These are phyloP conservation scores for Agrilus mali DNA, from an alignment of 2,888 invertebrate species.

Conservation along the genomic window DNA sequence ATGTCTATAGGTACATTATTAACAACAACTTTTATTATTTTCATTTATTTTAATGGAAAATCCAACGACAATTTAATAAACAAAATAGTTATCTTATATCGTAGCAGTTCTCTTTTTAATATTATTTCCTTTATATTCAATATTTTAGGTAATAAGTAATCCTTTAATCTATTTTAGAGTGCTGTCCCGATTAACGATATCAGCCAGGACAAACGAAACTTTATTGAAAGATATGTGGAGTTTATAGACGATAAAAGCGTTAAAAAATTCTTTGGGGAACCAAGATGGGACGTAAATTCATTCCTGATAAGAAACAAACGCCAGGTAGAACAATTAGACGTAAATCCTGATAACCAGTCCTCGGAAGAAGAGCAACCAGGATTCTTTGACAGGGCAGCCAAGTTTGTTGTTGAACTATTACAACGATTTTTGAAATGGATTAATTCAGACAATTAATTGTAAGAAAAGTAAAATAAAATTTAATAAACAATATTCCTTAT, in stretches of 20 bases:
- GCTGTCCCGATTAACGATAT: not conserved
- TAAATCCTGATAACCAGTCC: constrained; percentile 11
- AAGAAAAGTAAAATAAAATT: constrained; percentile 17
- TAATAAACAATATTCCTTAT: too few relatives aligned
- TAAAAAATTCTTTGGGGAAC: not conserved
- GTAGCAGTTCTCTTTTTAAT: too few relatives aligned
- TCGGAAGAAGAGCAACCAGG: constrained; percentile 18
- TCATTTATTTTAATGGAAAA: too few relatives aligned
- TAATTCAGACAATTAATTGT: constrained; percentile 27
- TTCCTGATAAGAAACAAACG: constrained; percentile 12
- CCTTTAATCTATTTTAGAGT: too few relatives aligned
- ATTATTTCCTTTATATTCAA: too few relatives aligned
- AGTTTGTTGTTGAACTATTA: constrained; percentile 31
- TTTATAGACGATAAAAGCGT: too few relatives aligned
- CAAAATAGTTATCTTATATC: too few relatives aligned
- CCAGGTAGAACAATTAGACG: constrained; percentile 11
- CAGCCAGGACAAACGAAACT: not conserved
- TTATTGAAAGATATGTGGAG: too few relatives aligned
- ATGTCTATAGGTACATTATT: too few relatives aligned
- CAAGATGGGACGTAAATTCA: constrained; percentile 1
- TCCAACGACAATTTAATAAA: too few relatives aligned
- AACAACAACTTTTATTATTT: too few relatives aligned
- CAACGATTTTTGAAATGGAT: constrained; percentile 36
- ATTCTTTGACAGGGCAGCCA: constrained; percentile 32
- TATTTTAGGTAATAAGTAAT: too few relatives aligned